A percentile compares a stretch with the other conserved stretches of the same genome.
These are phyloP conservation scores for Candidula unifasciata DNA, from an alignment of 2,888 invertebrate genomes.

Conservation along the genomic window DNA sequence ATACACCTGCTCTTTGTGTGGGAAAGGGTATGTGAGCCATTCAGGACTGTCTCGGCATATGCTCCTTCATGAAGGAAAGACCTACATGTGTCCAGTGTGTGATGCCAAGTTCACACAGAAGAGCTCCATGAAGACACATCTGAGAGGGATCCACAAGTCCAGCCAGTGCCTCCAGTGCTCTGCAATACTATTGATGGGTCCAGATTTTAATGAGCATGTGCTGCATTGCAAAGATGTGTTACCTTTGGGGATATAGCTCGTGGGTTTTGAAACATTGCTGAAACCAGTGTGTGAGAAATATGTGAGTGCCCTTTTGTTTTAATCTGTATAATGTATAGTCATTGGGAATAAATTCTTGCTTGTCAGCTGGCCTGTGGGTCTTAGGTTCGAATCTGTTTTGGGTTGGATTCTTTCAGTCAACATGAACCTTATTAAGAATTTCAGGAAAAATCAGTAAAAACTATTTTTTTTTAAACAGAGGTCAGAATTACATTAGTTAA, in stretches of 20 bases:
- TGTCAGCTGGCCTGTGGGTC: no score
- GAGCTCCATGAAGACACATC: constrained; percentile 45
- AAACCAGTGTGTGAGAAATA: not conserved
- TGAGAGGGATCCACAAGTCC: constrained; percentile 38
- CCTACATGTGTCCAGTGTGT: constrained; percentile 44
- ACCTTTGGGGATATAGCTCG: not conserved
- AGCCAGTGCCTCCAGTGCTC: constrained; percentile 39
- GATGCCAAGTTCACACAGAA: constrained; percentile 41
- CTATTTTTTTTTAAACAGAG: no score
- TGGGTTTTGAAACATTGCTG: not conserved
- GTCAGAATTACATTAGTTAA: no score
- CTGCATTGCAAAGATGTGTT: constrained; percentile 18
- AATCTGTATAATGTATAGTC: not conserved
- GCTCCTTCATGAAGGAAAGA: constrained; percentile 45
- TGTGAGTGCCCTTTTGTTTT: not conserved
- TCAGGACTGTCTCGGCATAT: constrained; percentile 42
- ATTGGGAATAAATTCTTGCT: not conserved
- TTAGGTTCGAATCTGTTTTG: no score
- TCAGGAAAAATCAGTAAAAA: no score
- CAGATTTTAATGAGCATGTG: constrained; percentile 36
- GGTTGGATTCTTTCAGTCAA: no score
- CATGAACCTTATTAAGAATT: no score
- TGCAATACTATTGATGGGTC: constrained; percentile 34
- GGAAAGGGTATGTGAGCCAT: constrained; percentile 36
- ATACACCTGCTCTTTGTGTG: constrained; percentile 34